A percentile compares a stretch with the other conserved stretches of the same genome.
Evolutionary conservation across 2,888 invertebrate genomes (phyloP).

Genomic region (Zonitis immaculata): DNA sequence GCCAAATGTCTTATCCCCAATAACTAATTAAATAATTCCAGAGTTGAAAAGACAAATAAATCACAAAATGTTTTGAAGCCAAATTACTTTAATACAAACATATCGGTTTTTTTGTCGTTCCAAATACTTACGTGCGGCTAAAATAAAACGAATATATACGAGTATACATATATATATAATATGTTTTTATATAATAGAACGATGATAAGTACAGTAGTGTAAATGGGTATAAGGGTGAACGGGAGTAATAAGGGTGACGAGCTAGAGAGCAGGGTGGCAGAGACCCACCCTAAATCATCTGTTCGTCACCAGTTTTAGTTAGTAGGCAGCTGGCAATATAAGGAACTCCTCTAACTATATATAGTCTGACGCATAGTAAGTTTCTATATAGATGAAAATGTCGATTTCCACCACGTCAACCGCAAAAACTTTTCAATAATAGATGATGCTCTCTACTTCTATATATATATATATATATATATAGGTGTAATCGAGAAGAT

Average conservation of each 20-base stretch:
- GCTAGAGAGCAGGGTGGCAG: constrained; percentile 24
- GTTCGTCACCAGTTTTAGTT: constrained; percentile 42
- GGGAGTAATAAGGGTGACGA: constrained; percentile 7
- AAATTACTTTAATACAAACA: constrained; percentile 15
- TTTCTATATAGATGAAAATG: constrained; percentile 3
- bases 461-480: too few relatives aligned
- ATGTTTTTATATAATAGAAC: too few relatives aligned
- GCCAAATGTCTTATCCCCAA: background rate
- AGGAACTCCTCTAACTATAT: too few relatives aligned
- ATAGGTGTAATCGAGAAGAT: constrained; percentile 1
- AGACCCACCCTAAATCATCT: constrained; percentile 42
- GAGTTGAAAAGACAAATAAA: constrained; percentile 20
- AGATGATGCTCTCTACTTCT: background rate
- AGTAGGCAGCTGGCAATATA: constrained; percentile 41
- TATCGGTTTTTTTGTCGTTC: background rate
- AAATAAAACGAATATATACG: constrained; percentile 24
- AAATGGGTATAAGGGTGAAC: background rate
- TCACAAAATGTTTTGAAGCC: constrained; percentile 6
- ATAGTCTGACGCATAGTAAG: constrained; percentile 33
- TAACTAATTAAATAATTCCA: constrained; percentile 15
- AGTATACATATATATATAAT: too few relatives aligned
- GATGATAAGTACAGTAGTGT: constrained; percentile 23
- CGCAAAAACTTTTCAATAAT: constrained; percentile 1
- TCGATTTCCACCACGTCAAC: constrained; percentile 5
- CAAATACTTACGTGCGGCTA: constrained; percentile 18